Evolutionary conservation across 1,140 invertebrate species (phyloP).

Genomic region (Pachyrhynchus sulphureomaculatus): DNA sequence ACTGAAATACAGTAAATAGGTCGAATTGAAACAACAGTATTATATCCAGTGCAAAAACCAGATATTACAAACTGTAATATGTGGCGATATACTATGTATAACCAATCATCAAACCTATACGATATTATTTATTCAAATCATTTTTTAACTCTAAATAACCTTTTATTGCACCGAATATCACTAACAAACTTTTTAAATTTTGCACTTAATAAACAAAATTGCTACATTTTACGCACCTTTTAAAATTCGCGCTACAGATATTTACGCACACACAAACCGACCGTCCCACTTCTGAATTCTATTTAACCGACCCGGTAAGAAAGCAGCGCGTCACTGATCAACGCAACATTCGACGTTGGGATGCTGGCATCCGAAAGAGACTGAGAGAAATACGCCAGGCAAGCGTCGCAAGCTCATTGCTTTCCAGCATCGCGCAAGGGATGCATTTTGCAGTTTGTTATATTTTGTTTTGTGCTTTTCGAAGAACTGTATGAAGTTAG

Average conservation of each 20-base stretch:
- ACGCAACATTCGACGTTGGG: constrained; percentile 5
- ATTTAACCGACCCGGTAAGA: constrained; percentile 4
- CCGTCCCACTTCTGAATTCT: neutral
- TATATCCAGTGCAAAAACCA: too few relatives aligned
- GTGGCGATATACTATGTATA: too few relatives aligned
- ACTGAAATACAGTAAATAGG: too few relatives aligned
- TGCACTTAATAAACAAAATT: too few relatives aligned
- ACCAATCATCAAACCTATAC: too few relatives aligned
- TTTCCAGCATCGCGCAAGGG: constrained; percentile 18
- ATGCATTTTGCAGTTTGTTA: constrained; percentile 16
- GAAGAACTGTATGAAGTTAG: neutral
- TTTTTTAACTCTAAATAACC: too few relatives aligned
- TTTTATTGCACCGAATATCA: too few relatives aligned
- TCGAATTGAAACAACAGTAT: too few relatives aligned
- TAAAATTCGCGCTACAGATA: neutral
- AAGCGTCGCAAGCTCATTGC: constrained; percentile 14
- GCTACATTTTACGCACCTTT: too few relatives aligned
- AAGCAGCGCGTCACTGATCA: constrained; percentile 5
- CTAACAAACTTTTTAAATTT: too few relatives aligned
- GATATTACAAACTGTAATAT: too few relatives aligned
- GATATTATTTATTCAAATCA: too few relatives aligned
- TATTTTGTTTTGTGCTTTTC: constrained; percentile 14
- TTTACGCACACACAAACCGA: neutral
- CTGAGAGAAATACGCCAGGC: constrained; percentile 7
- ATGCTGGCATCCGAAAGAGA: constrained; percentile 8